A percentile compares a stretch with the other conserved stretches of the same genome.
Evolutionary conservation across 2,888 invertebrate genomes (phyloP).

Genomic region (Drosophila cyrtoloma): DNA sequence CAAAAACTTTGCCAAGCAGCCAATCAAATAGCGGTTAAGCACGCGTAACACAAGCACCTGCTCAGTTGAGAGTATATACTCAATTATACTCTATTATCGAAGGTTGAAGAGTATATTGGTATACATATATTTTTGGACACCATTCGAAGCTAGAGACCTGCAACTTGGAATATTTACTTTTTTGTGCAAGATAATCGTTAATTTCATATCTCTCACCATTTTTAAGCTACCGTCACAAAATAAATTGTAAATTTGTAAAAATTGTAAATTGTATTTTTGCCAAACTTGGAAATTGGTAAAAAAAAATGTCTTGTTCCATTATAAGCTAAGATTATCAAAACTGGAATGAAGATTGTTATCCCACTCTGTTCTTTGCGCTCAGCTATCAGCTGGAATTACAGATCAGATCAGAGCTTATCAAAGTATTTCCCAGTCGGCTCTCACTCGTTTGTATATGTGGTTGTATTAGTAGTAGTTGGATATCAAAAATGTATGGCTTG

Average conservation of each 20-base stretch:
- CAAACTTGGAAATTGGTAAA: no score
- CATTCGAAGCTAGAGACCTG: not conserved
- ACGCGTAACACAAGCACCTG: slow-evolving; percentile 53
- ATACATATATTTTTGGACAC: not conserved
- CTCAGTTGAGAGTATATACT: not conserved
- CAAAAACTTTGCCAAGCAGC: slow-evolving; percentile 55
- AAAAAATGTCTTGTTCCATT: not conserved
- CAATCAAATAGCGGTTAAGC: slow-evolving; percentile 72
- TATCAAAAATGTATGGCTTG: slow-evolving; percentile 68
- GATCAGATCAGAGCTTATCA: not conserved
- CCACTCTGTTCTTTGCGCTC: not conserved
- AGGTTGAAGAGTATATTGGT: not conserved
- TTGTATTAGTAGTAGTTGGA: slow-evolving; percentile 37
- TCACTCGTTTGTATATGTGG: not conserved
- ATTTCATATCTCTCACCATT: no score
- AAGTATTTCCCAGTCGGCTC: not conserved
- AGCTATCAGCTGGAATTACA: not conserved
- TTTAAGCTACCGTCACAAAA: no score
- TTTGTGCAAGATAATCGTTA: not conserved
- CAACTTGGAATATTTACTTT: not conserved
- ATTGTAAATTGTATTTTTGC: no score
- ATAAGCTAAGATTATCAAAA: not conserved
- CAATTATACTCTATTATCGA: not conserved
- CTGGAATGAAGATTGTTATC: not conserved
- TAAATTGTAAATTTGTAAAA: no score